These are phyloP conservation scores for Cecropterus lyciades DNA, from an alignment of 1,140 invertebrate species.

Conservation along the genomic window DNA sequence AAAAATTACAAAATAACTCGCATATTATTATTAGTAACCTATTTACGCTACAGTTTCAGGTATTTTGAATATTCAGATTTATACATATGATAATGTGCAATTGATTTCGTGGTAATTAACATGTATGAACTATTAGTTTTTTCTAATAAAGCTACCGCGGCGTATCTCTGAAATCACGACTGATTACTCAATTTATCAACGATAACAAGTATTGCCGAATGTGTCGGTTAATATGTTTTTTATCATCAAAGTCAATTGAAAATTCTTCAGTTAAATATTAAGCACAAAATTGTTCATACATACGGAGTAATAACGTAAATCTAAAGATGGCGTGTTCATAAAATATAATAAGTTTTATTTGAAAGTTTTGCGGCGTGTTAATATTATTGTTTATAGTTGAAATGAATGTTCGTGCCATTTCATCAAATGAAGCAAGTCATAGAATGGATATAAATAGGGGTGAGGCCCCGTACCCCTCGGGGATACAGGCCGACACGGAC, in stretches of 20 bases:
- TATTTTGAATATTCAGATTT: too few species aligned
- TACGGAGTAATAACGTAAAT: background rate
- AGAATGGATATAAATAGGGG: background rate
- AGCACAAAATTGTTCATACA: background rate
- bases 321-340: too few species aligned
- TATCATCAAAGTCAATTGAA: background rate
- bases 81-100: background rate
- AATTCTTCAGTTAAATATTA: background rate
- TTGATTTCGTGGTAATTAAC: background rate
- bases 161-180: slow-evolving; percentile 10
- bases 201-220: background rate
- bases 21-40: too few species aligned
- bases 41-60: too few species aligned
- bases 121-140: too few species aligned
- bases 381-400: too few species aligned
- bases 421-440: background rate
- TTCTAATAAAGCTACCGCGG: background rate
- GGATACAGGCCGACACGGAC: slow-evolving; percentile 10
- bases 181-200: background rate
- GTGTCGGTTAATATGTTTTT: slow-evolving; percentile 15
- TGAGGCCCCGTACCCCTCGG: background rate
- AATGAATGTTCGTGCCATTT: background rate
- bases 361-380: too few species aligned
- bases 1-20: too few species aligned
- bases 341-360: too few species aligned